Conservation (phyloP, 37 sponge, comb jelly and placozoan species). For the Axinella damicornis region DNA sequence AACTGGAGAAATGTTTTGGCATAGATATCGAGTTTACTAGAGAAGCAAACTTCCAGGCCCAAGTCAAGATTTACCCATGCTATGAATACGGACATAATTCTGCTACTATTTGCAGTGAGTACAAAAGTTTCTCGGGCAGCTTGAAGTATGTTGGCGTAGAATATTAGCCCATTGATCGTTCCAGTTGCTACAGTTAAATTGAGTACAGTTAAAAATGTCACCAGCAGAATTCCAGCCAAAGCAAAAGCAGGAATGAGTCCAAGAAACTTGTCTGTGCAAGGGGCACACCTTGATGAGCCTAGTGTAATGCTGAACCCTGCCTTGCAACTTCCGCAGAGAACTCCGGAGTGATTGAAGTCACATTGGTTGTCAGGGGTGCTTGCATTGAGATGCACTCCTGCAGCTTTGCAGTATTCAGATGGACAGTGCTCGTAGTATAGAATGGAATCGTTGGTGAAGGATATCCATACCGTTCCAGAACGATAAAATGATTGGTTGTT, state of each 20-base stretch:
- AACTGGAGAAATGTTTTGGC: slow-evolving; percentile 7
- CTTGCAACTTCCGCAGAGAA: neutral
- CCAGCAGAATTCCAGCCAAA: neutral
- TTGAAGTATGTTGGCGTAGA: neutral
- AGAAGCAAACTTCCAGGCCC: slow-evolving; percentile 1
- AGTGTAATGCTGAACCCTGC: neutral
- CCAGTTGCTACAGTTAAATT: neutral
- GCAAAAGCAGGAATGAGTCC: neutral
- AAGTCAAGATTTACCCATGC: slow-evolving; percentile 15
- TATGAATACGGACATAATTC: neutral
- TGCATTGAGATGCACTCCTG: neutral
- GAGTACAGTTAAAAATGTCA: neutral
- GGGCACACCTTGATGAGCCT: neutral
- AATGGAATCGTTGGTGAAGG: neutral
- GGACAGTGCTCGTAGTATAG: slow-evolving; percentile 5
- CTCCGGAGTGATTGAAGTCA: slow-evolving; percentile 3
- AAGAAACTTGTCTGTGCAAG: neutral
- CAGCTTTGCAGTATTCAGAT: slow-evolving; percentile 13
- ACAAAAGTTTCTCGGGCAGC: neutral
- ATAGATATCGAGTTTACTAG: neutral
- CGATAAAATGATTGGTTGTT: no score
- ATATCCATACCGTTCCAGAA: no score
- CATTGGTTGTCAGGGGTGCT: neutral
- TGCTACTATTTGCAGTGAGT: neutral
- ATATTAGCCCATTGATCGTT: neutral